phyloP scores from a whole-genome alignment of 2,113 vertebrate genomes.

The Tapirus terrestris region DNA sequence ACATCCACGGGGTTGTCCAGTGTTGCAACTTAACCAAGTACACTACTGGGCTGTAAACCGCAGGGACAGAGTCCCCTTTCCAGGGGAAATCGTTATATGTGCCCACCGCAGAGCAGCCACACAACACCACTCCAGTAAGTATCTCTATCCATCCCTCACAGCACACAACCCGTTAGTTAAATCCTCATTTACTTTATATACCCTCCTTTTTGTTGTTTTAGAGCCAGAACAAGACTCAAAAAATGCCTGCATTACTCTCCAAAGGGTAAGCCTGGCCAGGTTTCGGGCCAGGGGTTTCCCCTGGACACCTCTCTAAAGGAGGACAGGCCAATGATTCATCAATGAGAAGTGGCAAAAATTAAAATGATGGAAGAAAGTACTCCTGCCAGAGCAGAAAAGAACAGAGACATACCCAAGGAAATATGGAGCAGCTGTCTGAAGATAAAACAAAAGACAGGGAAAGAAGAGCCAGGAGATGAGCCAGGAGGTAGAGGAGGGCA shows the following conservation, averaged over 20 bases:
- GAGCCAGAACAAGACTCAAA: neutral
- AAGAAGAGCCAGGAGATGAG: neutral
- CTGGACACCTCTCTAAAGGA: neutral
- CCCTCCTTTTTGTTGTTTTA: neutral
- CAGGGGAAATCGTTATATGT: neutral
- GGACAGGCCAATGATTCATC: neutral
- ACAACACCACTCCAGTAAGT: neutral
- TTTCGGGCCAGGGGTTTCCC: neutral
- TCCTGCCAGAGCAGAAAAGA: neutral
- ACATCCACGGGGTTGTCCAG: neutral
- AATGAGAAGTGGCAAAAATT: neutral
- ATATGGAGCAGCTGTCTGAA: neutral
- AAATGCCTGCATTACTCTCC: neutral
- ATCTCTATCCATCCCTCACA: neutral
- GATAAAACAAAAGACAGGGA: neutral
- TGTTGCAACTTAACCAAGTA: neutral
- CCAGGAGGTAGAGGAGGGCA: neutral
- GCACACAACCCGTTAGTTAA: neutral
- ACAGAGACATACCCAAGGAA: neutral
- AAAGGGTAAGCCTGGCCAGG: neutral
- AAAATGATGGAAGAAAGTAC: neutral
- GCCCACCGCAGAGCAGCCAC: rapidly evolving
- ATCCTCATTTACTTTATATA: neutral
- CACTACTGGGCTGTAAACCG: too few species aligned
- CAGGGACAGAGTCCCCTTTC: neutral